Percentiles rank a stretch among this genome's conserved stretches.
Conservation (phyloP, 1,140 invertebrate genomes). For the Saccostrea cuccullata region DNA sequence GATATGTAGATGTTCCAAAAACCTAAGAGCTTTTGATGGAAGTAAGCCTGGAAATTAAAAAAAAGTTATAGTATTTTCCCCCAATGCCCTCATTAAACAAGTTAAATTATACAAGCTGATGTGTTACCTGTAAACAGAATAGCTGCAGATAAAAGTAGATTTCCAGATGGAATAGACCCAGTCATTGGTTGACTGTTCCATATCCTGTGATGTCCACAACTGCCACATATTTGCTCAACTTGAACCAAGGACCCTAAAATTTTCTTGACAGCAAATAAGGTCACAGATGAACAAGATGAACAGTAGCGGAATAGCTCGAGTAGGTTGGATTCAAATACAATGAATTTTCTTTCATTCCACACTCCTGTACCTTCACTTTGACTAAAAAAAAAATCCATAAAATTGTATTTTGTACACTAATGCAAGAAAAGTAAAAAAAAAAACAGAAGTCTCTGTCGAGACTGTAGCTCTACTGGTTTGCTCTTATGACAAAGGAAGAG, state of each 20-base stretch:
- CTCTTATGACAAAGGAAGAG: no score
- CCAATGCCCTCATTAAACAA: background rate
- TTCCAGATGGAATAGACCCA: constrained; percentile 39
- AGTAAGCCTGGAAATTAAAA: constrained; percentile 7
- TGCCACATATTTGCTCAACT: constrained; percentile 34
- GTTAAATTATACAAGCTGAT: no score
- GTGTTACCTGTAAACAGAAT: background rate
- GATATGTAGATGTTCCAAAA: constrained; percentile 47
- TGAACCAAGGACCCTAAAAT: background rate
- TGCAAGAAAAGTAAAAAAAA: no score
- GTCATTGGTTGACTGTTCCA: constrained; percentile 32
- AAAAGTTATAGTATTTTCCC: background rate
- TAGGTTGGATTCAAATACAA: no score
- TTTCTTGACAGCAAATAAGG: background rate
- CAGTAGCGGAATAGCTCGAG: constrained; percentile 3
- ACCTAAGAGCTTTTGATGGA: constrained; percentile 45
- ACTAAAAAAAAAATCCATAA: no score
- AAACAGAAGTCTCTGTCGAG: no score
- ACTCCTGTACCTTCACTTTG: no score
- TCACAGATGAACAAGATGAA: constrained; percentile 33
- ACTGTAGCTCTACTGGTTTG: no score
- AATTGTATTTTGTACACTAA: no score
- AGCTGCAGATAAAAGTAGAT: constrained; percentile 6
- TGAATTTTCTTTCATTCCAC: no score
- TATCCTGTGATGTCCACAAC: constrained; percentile 14